Conservation (phyloP, 2,888 invertebrate species). For the Coleophora flavipennella region DNA sequence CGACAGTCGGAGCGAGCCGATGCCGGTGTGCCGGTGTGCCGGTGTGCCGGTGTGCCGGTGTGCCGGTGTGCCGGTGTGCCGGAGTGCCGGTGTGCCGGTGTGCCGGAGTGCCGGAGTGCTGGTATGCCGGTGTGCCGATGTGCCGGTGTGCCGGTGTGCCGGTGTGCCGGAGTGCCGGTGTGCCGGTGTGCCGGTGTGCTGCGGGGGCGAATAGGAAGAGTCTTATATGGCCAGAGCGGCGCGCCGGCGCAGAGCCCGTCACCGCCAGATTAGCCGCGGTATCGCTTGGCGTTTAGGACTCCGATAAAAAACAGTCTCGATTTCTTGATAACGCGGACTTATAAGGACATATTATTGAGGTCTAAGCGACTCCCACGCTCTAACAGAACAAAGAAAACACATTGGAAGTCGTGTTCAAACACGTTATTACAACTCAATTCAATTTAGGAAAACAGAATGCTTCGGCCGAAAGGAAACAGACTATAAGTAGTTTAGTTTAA, state of each 20-base stretch:
- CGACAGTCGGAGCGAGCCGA: constrained; percentile 28
- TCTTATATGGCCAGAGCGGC: constrained; percentile 51
- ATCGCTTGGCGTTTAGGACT: constrained; percentile 39
- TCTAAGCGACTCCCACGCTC: constrained; percentile 35
- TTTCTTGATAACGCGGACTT: constrained; percentile 37
- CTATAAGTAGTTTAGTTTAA: too few species aligned
- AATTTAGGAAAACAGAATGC: not conserved
- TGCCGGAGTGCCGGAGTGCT: too few species aligned
- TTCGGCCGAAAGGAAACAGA: too few species aligned
- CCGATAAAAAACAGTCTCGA: constrained; percentile 42
- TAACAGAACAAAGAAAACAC: too few species aligned
- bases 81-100: too few species aligned
- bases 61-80: too few species aligned
- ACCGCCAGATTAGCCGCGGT: constrained; percentile 50
- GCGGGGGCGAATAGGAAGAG: constrained; percentile 69
- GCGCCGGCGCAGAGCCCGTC: constrained; percentile 54
- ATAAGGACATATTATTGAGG: constrained; percentile 55
- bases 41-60: too few species aligned
- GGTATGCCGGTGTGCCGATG: too few species aligned
- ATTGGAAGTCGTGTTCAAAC: not conserved
- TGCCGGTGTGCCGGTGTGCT: too few species aligned
- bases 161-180: too few species aligned
- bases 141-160: too few species aligned
- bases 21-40: too few species aligned
- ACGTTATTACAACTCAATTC: not conserved